Base-by-base conservation (phyloP, 2,888 invertebrate species). In the Drosophila picticornis region DNA sequence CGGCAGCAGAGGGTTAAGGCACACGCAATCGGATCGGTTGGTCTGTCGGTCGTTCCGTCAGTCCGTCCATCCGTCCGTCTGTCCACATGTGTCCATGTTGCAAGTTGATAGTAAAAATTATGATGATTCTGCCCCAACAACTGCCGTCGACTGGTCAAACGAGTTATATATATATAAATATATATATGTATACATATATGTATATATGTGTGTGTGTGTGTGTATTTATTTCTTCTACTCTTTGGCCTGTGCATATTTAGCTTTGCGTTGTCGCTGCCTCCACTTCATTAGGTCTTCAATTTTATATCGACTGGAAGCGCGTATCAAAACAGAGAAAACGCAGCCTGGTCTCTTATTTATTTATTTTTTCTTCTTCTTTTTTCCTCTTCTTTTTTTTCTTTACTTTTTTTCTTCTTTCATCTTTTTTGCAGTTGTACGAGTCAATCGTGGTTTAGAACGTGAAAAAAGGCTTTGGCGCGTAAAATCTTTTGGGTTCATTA, bases 41-140 rank as follows among this genome's bases (percentile, higher is more conserved):
- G 29, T 43, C 34, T 5, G 55, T 43, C 40, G 5, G 36, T 62
- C 48, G 25, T 55, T 53, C 63, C 6, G 32, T 50, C 25, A 7
- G 16, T 50, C 25, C n/a, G 27, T 61, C 34, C 22, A 43, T 56
- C 31, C 3, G 34, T 43, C 60, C 11, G 72, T 57, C 59, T 50
- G 83, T 71, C 64, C 58, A 34, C 66, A 86, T 84, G 86, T 86
- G 84, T 86, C 85, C 88, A 87, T 88, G 90, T 88, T 86, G 90
- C 89, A 90, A 89, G 90, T 90, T 90, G 90, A 90, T 88, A 88
- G 88, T 88, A 90, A 89, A 90, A 88, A 88, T 90, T 87, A 87
- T 90, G 87, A 87, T 88, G 89, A 88, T 90, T 80, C 87, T 88
- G 90, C 88, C 85, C 88, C 90, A 81, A 69, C 81, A 80, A 77